Evolutionary conservation across 2,797 vertebrate species (phyloP).

Genomic region (Microchirus variegatus): DNA sequence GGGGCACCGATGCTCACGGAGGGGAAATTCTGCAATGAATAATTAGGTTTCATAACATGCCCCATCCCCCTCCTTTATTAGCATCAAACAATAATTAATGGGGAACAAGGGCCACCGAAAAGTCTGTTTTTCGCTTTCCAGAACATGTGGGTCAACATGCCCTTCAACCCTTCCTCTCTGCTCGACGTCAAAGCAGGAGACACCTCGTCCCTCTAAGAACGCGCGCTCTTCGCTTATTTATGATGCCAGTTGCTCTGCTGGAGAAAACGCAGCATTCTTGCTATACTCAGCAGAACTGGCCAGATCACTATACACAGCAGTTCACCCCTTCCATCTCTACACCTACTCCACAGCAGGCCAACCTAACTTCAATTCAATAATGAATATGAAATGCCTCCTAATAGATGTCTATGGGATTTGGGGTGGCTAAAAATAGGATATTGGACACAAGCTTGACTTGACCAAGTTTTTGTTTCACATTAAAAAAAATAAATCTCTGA

Average conservation of each 20-base stretch:
- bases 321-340: constrained; percentile 59
- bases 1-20: constrained; percentile 21
- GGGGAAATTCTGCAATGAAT: constrained; percentile 73
- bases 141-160: constrained; percentile 75
- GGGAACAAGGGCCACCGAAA: constrained; percentile 66
- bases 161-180: constrained; percentile 68
- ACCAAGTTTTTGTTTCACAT: constrained; percentile 72
- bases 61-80: constrained; percentile 66
- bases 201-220: constrained; percentile 68
- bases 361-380: constrained; percentile 75
- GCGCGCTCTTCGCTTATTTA: constrained; percentile 72
- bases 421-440: constrained; percentile 60
- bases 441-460: constrained; percentile 60
- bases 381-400: constrained; percentile 74
- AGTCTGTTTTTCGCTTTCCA: constrained; percentile 68
- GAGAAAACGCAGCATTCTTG: constrained; percentile 60
- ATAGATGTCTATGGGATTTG: constrained; percentile 68
- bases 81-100: constrained; percentile 80
- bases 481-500: constrained; percentile 59
- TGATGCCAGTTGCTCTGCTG: constrained; percentile 66
- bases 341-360: constrained; percentile 55
- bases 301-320: constrained; percentile 68
- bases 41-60: constrained; percentile 73
- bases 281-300: constrained; percentile 70
- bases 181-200: constrained; percentile 56